Percentiles rank a stretch among this genome's conserved stretches.
Conservation (phyloP, 2,888 invertebrate species). For the Sclerodermus sp. region DNA sequence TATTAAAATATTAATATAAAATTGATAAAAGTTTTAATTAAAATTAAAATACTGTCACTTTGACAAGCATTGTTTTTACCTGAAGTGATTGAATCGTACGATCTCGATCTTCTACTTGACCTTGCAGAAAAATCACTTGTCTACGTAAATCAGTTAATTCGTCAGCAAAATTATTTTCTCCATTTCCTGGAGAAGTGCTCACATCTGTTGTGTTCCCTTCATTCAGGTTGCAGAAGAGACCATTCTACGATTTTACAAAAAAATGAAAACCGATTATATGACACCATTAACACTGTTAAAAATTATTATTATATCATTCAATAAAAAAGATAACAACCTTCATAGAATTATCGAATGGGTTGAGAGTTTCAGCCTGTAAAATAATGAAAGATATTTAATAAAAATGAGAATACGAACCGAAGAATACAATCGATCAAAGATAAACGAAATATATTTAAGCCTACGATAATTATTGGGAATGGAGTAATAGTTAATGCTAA, state of each 20-base stretch:
- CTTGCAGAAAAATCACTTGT: constrained; percentile 82
- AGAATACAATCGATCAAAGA: too few relatives aligned
- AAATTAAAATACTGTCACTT: neutral
- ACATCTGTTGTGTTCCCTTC: constrained; percentile 60
- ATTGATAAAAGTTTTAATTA: neutral
- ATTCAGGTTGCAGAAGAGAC: constrained; percentile 66
- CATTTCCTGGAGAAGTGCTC: constrained; percentile 55
- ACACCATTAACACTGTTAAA: neutral
- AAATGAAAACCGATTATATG: neutral
- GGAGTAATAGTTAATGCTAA: constrained; percentile 4
- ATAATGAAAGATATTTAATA: constrained; percentile 17
- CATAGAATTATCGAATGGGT: constrained; percentile 73
- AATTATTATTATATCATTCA: neutral
- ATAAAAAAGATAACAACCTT: constrained; percentile 45
- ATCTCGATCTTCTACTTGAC: constrained; percentile 86
- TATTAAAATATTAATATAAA: neutral
- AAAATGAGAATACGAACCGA: neutral
- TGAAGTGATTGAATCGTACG: constrained; percentile 79
- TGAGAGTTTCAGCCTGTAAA: constrained; percentile 81
- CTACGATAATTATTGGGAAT: too few relatives aligned
- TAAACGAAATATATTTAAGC: too few relatives aligned
- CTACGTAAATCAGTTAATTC: constrained; percentile 79
- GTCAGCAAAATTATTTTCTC: constrained; percentile 46
- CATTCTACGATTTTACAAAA: constrained; percentile 67
- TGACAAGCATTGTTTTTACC: constrained; percentile 35